These are phyloP conservation scores for Excalfactoria chinensis DNA, from an alignment of 2,113 vertebrate species.

Conservation along the genomic window DNA sequence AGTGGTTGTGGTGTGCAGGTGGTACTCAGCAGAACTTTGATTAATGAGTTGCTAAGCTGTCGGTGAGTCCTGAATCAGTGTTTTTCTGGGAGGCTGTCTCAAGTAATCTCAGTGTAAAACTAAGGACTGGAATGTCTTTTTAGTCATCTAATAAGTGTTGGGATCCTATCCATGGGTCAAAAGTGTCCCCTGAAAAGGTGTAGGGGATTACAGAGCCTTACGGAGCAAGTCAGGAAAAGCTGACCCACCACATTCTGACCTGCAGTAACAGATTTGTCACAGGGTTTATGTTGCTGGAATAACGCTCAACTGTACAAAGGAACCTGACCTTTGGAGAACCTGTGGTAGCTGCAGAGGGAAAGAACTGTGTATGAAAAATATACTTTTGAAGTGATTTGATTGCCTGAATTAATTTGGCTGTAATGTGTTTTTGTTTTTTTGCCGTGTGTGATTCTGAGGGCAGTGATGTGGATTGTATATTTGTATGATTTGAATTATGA, in stretches of 20 bases:
- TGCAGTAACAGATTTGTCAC: neutral
- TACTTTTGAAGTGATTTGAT: neutral
- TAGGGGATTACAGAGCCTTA: neutral
- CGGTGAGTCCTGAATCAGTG: neutral
- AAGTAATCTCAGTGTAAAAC: neutral
- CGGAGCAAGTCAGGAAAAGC: neutral
- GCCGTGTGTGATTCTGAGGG: fast-evolving
- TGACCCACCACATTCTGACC: neutral
- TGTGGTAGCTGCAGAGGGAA: neutral
- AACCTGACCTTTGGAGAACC: neutral
- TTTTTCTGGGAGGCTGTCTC: neutral
- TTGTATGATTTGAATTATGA: neutral
- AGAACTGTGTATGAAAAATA: neutral
- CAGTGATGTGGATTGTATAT: neutral
- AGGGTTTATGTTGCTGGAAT: neutral
- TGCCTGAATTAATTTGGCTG: neutral
- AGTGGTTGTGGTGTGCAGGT: fast-evolving
- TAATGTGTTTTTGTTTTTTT: neutral
- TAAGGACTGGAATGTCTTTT: neutral
- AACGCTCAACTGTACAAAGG: neutral
- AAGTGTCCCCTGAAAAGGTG: neutral
- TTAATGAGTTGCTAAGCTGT: neutral
- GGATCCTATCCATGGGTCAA: neutral
- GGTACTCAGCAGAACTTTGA: neutral
- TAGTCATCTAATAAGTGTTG: neutral